Evolutionary conservation across 2,797 vertebrate genomes (phyloP), one percentile per base, ranked within the genome.

Genomic region (Cossypha niveicapilla): DNA sequence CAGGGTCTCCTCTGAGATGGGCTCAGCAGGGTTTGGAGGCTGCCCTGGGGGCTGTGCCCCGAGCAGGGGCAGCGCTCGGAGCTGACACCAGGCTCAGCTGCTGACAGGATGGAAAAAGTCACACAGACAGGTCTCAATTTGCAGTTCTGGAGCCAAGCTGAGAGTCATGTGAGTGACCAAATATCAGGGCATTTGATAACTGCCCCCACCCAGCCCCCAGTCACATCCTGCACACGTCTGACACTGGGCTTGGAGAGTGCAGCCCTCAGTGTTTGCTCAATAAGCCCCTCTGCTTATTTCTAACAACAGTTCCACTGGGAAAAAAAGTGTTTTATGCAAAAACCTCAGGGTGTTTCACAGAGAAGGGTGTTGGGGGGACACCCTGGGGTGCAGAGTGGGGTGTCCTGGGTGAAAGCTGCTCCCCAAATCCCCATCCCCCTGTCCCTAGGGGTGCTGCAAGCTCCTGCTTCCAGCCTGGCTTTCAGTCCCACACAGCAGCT

Each of bases 291-390:
- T 34, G 2, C 8, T 35, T 50, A 5, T 18, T 23, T 13, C 9
- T 37, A 34, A 30, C 54, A 39, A 23, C 13, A 18, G 30, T 45
- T 37, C 45, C 58, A 12, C 25, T 17, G 37, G 24, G 24, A 21
- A 57, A 14, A 2, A 0, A 0, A 11, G 17, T 1, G 16, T 62
- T 61, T 27, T 9, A 3, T 10, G 28, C 41, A 34, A 30, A 23
- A 84, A 7, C 32, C 44, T 39, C 28, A 34, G 34, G 27, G 48
- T 5, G 19, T 70, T 66, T 57, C 11, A 18, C 18, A 24, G 27
- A 11, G 7, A 1, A 11, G 19, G 51, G 8, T 18, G 41, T 12
- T 0, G 0, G 13, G 34, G 51, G 44, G 23, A 21, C 30, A 18
- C 16, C 11, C 23, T 45, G 45, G 45, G 2, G 1, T 30, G 35